A percentile compares a stretch with the other conserved stretches of the same genome.
phyloP scores from a whole-genome alignment of 2,113 vertebrate genomes.

The Micromys minutus region DNA sequence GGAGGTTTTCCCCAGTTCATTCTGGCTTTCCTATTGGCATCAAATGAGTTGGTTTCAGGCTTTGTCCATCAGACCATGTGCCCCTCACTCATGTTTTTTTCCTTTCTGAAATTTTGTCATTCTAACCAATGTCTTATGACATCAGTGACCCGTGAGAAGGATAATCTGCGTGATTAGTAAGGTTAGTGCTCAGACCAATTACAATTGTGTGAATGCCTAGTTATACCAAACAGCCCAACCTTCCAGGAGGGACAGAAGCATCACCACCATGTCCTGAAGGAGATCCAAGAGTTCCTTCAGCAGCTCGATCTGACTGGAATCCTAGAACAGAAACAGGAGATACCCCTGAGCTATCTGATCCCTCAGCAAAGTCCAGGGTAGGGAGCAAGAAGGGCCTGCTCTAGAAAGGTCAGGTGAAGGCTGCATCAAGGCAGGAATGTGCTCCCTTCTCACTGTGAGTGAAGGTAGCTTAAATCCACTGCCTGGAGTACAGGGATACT shows the following conservation, averaged over 20 bases:
- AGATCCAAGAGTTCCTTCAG: conserved; percentile 98
- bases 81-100: conserved; percentile 68
- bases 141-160: conserved; percentile 51
- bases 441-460: background rate
- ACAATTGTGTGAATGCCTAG: conserved; percentile 78
- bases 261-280: conserved; percentile 99
- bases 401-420: conserved; percentile 55
- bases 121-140: conserved; percentile 57
- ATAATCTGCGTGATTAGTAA: conserved; percentile 59
- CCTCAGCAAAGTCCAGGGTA: conserved; percentile 66
- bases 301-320: conserved; percentile 98
- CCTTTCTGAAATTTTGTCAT: conserved; percentile 69
- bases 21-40: conserved; percentile 77
- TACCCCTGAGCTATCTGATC: conserved; percentile 78
- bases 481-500: background rate
- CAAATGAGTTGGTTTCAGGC: conserved; percentile 74
- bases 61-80: conserved; percentile 71
- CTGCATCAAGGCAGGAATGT: background rate
- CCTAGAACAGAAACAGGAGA: conserved; percentile 86
- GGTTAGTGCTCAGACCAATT: conserved; percentile 68
- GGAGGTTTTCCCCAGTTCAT: conserved; percentile 81
- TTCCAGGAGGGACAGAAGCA: conserved; percentile 98
- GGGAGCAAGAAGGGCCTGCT: conserved; percentile 73
- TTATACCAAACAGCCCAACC: conserved; percentile 87
- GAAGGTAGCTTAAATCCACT: background rate